A percentile compares a stretch with the other conserved stretches of the same genome.
Evolutionary conservation across 2,888 invertebrate genomes (phyloP).

Genomic region (Acrobasis repandana): DNA sequence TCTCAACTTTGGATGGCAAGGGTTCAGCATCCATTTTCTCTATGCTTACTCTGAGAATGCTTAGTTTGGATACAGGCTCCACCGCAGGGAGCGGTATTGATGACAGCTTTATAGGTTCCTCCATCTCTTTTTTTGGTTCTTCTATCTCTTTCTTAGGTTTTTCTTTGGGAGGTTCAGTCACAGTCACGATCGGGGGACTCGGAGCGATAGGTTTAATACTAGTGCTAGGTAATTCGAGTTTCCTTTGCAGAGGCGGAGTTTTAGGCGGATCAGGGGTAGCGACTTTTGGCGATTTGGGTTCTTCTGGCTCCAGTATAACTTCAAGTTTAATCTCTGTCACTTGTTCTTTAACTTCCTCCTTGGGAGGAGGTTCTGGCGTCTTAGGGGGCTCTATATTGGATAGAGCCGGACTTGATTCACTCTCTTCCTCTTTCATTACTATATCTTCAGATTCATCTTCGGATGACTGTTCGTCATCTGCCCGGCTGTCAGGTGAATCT

Average conservation of each 20-base stretch:
- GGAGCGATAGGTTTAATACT: constrained; percentile 29
- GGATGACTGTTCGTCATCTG: constrained; percentile 80
- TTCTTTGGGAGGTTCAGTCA: constrained; percentile 28
- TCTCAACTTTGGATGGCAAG: constrained; percentile 51
- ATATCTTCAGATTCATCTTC: constrained; percentile 67
- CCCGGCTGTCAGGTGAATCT: constrained; percentile 77
- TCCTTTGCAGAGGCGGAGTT: constrained; percentile 51
- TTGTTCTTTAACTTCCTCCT: constrained; percentile 49
- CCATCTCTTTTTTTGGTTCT: constrained; percentile 31
- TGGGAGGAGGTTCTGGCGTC: constrained; percentile 42
- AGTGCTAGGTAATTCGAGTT: constrained; percentile 32
- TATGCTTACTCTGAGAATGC: constrained; percentile 41
- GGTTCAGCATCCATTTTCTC: constrained; percentile 54
- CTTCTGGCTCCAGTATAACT: constrained; percentile 37
- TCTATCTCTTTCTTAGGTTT: constrained; percentile 33
- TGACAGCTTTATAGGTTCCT: constrained; percentile 38
- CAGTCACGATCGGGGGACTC: constrained; percentile 22
- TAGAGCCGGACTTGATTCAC: constrained; percentile 47
- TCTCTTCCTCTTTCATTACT: constrained; percentile 50
- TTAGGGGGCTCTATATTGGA: constrained; percentile 46
- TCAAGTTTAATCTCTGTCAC: constrained; percentile 44
- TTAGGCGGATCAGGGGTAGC: constrained; percentile 56
- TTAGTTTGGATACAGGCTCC: constrained; percentile 43
- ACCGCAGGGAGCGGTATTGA: constrained; percentile 49
- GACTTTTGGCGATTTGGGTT: constrained; percentile 37